Conservation (phyloP, 2,888 invertebrate species). For the Hypercompe scribonia region DNA sequence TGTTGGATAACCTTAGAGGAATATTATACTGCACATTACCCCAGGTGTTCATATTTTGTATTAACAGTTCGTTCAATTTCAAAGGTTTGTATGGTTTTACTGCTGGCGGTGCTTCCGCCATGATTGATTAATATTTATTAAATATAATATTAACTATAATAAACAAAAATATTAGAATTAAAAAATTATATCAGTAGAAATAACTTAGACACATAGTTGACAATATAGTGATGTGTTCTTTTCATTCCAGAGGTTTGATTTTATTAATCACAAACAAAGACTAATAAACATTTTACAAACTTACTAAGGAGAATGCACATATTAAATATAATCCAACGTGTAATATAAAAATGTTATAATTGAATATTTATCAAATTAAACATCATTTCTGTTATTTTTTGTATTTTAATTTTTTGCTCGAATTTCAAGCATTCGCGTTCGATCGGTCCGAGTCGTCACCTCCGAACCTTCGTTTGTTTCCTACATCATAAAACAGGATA, state of each 20-base stretch:
- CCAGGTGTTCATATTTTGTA: slow-evolving; percentile 81
- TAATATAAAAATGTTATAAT: background rate
- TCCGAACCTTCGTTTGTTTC: too few species aligned
- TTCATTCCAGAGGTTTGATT: background rate
- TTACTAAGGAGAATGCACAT: background rate
- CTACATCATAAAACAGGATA: too few species aligned
- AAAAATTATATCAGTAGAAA: background rate
- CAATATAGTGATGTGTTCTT: slow-evolving; percentile 1
- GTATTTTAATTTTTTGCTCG: too few species aligned
- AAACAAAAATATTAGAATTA: slow-evolving; percentile 9
- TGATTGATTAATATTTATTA: slow-evolving; percentile 34
- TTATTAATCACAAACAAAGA: too few species aligned
- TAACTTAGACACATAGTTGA: background rate
- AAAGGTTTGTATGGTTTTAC: slow-evolving; percentile 60
- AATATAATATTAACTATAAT: background rate
- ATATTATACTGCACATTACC: slow-evolving; percentile 83
- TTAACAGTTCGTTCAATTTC: slow-evolving; percentile 68
- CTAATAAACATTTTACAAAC: background rate
- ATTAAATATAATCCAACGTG: background rate
- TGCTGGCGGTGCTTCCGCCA: slow-evolving; percentile 53
- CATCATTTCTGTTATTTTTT: too few species aligned
- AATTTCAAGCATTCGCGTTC: too few species aligned
- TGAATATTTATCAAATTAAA: too few species aligned
- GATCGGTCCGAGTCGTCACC: too few species aligned
- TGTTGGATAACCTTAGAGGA: slow-evolving; percentile 72